Base-by-base conservation (phyloP, 1,140 invertebrate species). In the Dendrolimus punctatus region DNA sequence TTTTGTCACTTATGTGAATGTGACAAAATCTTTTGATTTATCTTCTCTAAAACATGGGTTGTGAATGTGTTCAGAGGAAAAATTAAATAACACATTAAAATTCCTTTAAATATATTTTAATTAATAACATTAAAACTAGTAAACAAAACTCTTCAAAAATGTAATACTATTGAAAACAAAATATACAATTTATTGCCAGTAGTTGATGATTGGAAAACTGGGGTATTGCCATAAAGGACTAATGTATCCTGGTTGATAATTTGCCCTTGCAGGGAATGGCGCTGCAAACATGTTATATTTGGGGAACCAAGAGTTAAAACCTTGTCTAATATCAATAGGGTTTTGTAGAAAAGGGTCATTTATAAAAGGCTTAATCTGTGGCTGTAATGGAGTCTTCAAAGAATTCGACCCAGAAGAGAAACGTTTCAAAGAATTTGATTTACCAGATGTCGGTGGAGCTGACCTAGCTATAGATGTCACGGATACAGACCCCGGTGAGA, bases 131-230 rank as follows among this genome's bases (percentile, higher is more conserved):
- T 5, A 6, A 46, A 46, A 23, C 23, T 23, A 23, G 23, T 23
- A 23, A 23, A 23, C 23, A 23, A 23, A 2, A 23, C 23, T 23
- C 23, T 23, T 23, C 23, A 23, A 46, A 46, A 46, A 46, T 36
- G 4, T 37, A 46, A 8, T 36, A 23, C 23, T 23, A 23, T 23
- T 23, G 23, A 23, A 23, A 23, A 23, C 23, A 38, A 46, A 4
- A 46, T 38, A 36, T 8, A 10, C 10, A 36, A 39, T 36, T 51
- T 9, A 71, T 50, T 57, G 54, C 71, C 73, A 76, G 40, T 66
- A 49, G 50, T 73, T 73, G 8, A 73, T 48, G 57, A 69, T 73
- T 5, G 70, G 72, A 51, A 69, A 74, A 44, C 43, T 56, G 3
- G 64, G 70, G 44, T 70, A 71, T 23, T 66, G 44, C 66, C 66